These are phyloP conservation scores for Vireo griseus DNA, from an alignment of 2,797 vertebrate species.

Conservation along the genomic window DNA sequence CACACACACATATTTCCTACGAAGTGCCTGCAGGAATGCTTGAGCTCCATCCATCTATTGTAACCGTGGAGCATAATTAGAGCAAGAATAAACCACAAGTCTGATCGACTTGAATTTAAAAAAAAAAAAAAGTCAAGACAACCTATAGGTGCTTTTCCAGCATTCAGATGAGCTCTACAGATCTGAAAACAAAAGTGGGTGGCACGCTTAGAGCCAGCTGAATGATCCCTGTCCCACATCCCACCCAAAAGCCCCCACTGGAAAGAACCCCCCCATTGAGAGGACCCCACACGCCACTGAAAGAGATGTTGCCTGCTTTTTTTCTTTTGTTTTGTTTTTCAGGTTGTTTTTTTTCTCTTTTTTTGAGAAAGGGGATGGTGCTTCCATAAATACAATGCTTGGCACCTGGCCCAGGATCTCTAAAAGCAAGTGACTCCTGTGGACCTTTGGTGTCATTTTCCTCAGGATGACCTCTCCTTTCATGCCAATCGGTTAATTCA, in stretches of 20 bases:
- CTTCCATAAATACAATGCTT: conserved; percentile 69
- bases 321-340: background rate
- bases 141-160: background rate
- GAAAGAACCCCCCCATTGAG: background rate
- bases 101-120: background rate
- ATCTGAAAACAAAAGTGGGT: background rate
- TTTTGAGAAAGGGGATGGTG: background rate
- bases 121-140: background rate
- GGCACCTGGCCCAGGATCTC: conserved; percentile 67
- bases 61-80: background rate
- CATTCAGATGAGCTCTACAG: conserved; percentile 3
- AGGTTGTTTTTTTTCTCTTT: background rate
- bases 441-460: conserved; percentile 72
- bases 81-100: conserved; percentile 1
- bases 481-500: conserved; percentile 50
- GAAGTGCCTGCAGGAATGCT: background rate
- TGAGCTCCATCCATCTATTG: background rate
- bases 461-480: conserved; percentile 69
- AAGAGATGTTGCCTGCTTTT: background rate
- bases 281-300: background rate
- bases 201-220: background rate
- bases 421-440: conserved; percentile 65
- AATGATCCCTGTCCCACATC: background rate
- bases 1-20: background rate
- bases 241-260: background rate